Percentiles rank a stretch among this genome's conserved stretches.
Conservation (phyloP, 2,113 vertebrate genomes). For the Cricetomys ansorgei region DNA sequence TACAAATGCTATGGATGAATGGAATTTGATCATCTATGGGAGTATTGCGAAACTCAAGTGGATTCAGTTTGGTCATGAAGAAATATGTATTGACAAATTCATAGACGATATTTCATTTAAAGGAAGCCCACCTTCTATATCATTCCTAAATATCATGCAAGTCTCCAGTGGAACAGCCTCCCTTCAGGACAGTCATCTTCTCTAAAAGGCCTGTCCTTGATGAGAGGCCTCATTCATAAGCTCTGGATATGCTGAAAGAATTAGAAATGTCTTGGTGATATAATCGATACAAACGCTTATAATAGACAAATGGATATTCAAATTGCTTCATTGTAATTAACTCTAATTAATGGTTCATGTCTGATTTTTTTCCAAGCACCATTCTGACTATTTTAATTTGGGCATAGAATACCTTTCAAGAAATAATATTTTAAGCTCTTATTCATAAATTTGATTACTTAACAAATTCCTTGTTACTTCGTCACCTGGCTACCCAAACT, state of each 20-base stretch:
- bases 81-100: not conserved
- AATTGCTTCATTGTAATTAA: constrained; percentile 69
- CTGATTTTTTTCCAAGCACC: constrained; percentile 50
- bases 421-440: constrained; percentile 23
- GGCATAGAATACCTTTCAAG: constrained; percentile 42
- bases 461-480: not conserved
- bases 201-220: not conserved
- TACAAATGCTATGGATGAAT: not conserved
- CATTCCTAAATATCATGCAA: not conserved
- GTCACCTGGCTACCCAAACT: not conserved
- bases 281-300: constrained; percentile 19
- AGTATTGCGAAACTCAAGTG: not conserved
- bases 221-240: not conserved
- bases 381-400: constrained; percentile 62
- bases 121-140: not conserved
- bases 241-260: not conserved
- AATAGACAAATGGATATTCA: constrained; percentile 9
- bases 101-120: not conserved
- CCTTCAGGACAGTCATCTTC: not conserved
- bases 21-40: not conserved
- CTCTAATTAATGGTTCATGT: constrained; percentile 37
- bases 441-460: constrained; percentile 40
- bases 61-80: not conserved
- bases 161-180: not conserved
- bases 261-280: constrained; percentile 30